Percentiles rank a stretch among this genome's conserved stretches.
Conservation (phyloP, 2,888 invertebrate species). For the Plagodis dolabraria region DNA sequence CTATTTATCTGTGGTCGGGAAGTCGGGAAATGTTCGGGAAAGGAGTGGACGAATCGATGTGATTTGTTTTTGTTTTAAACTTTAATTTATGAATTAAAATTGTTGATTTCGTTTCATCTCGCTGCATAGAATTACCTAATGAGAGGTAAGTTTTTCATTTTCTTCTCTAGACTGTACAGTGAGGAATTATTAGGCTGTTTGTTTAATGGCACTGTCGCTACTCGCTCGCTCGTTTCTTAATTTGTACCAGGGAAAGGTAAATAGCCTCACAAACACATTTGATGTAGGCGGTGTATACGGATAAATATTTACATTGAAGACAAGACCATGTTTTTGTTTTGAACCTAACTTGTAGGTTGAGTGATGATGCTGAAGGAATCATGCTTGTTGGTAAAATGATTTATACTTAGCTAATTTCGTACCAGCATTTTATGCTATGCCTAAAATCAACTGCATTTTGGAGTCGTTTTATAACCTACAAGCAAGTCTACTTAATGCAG, state of each 20-base stretch:
- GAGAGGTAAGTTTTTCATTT: constrained; percentile 50
- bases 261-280: constrained; percentile 1
- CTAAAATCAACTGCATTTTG: no score
- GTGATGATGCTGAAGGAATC: no score
- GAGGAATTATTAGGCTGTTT: not conserved
- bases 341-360: no score
- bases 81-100: constrained; percentile 65
- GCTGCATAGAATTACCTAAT: constrained; percentile 44
- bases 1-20: no score
- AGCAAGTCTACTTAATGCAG: no score
- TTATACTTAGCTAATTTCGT: no score
- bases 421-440: no score
- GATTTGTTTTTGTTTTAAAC: constrained; percentile 57
- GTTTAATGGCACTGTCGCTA: constrained; percentile 1
- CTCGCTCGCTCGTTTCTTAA: no score
- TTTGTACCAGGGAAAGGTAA: constrained; percentile 1
- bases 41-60: constrained; percentile 30
- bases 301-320: constrained; percentile 17
- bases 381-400: no score
- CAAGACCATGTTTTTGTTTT: not conserved
- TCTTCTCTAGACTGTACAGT: no score
- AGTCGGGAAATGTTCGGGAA: not conserved
- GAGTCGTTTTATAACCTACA: no score
- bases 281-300: constrained; percentile 7
- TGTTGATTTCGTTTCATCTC: constrained; percentile 40